These are phyloP conservation scores for Pristionchus japonicus DNA, from an alignment of 2,888 invertebrate genomes.

Conservation along the genomic window DNA sequence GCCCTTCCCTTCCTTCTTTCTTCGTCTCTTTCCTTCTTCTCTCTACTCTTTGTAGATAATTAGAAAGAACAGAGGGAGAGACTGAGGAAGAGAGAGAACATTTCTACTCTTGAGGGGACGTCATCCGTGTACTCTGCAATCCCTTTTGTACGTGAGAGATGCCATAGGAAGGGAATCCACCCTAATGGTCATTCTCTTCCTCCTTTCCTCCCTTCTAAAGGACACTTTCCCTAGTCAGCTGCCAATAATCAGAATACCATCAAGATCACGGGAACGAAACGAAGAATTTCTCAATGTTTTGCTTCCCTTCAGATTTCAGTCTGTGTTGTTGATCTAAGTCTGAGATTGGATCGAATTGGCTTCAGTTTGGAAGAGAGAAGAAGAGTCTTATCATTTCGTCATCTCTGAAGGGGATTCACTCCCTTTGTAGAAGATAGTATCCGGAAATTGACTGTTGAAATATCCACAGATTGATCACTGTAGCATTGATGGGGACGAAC, in stretches of 20 bases:
- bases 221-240: neutral
- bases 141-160: neutral
- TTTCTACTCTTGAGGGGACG: neutral
- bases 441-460: neutral
- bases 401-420: neutral
- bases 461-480: too few relatives aligned
- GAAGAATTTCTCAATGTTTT: neutral
- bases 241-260: neutral
- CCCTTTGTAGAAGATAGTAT: neutral
- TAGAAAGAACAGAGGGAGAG: slow-evolving; percentile 33
- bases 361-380: neutral
- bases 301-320: neutral
- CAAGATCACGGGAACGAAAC: neutral
- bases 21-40: neutral
- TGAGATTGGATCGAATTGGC: neutral
- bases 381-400: neutral
- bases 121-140: neutral
- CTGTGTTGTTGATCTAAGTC: neutral
- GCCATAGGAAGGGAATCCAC: neutral
- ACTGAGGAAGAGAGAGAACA: neutral
- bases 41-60: slow-evolving; percentile 31
- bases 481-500: too few relatives aligned
- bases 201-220: neutral
- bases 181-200: neutral
- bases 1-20: slow-evolving; percentile 1